Percentiles rank a stretch among this genome's conserved stretches.
These are phyloP conservation scores for Callospermophilus lateralis DNA, from an alignment of 2,113 vertebrate species.

Conservation along the genomic window DNA sequence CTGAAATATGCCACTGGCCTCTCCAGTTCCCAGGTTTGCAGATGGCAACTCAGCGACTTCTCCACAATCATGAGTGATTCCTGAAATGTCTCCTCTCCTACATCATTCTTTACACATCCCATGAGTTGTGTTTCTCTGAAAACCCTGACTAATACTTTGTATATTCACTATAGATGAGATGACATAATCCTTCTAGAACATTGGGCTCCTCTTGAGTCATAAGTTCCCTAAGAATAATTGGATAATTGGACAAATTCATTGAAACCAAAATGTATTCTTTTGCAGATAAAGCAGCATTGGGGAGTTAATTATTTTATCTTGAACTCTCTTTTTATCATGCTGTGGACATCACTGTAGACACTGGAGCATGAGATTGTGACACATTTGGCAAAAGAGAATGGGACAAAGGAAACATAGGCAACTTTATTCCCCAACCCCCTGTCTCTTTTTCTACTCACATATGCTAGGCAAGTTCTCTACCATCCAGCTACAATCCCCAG, in stretches of 20 bases:
- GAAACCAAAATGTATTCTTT: neutral
- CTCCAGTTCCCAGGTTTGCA: neutral
- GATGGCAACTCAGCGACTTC: neutral
- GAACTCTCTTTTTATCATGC: too few species aligned
- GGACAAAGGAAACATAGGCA: too few species aligned
- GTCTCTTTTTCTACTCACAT: too few species aligned
- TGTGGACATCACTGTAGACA: too few species aligned
- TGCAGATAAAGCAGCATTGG: neutral
- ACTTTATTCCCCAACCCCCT: too few species aligned
- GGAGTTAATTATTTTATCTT: too few species aligned
- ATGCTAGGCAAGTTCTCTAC: too few species aligned
- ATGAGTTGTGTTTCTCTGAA: neutral
- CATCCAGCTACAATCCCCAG: too few species aligned
- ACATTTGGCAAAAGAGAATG: too few species aligned
- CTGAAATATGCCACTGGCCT: neutral
- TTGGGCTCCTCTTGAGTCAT: neutral
- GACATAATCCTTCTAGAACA: neutral
- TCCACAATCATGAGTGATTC: neutral
- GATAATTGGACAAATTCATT: neutral
- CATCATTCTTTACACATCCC: fast-evolving
- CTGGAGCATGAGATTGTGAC: too few species aligned
- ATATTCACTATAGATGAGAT: neutral
- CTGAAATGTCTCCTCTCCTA: fast-evolving
- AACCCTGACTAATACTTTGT: neutral
- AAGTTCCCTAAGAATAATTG: neutral